Evolutionary conservation across 2,888 invertebrate genomes (phyloP).

Genomic region (Elegia similella): DNA sequence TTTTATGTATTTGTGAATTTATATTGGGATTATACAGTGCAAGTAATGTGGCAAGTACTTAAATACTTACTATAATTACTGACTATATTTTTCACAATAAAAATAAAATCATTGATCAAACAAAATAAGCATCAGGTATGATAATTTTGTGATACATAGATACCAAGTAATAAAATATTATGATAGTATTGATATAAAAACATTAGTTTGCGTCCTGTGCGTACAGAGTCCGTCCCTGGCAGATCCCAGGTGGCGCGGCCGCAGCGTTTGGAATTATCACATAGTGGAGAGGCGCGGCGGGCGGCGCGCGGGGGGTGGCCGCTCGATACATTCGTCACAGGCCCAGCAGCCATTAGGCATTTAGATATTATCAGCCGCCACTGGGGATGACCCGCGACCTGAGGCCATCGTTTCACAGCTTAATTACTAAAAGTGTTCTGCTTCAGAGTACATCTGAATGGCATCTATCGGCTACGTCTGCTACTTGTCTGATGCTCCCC

Average conservation of each 20-base stretch:
- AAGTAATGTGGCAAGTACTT: no score
- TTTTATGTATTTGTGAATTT: no score
- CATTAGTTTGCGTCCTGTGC: constrained; percentile 18
- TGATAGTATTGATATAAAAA: no score
- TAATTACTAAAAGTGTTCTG: constrained; percentile 78
- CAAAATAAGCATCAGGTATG: no score
- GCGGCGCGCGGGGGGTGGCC: constrained; percentile 39
- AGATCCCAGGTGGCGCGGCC: constrained; percentile 81
- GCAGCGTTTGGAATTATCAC: constrained; percentile 83
- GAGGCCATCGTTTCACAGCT: constrained; percentile 68
- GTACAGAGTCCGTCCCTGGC: constrained; percentile 62
- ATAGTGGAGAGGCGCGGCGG: constrained; percentile 73
- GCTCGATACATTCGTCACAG: constrained; percentile 80
- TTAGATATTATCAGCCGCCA: constrained; percentile 80
- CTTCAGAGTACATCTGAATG: constrained; percentile 26
- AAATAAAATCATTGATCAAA: no score
- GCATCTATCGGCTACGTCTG: constrained; percentile 50
- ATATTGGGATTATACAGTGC: no score
- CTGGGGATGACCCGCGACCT: constrained; percentile 75
- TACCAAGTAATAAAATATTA: no score
- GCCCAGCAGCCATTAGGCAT: constrained; percentile 83
- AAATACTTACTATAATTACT: no score
- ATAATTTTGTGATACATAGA: no score
- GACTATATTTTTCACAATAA: no score
- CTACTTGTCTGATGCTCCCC: constrained; percentile 47